Conservation (phyloP, 2,797 vertebrate genomes). For the Sciurus carolinensis region DNA sequence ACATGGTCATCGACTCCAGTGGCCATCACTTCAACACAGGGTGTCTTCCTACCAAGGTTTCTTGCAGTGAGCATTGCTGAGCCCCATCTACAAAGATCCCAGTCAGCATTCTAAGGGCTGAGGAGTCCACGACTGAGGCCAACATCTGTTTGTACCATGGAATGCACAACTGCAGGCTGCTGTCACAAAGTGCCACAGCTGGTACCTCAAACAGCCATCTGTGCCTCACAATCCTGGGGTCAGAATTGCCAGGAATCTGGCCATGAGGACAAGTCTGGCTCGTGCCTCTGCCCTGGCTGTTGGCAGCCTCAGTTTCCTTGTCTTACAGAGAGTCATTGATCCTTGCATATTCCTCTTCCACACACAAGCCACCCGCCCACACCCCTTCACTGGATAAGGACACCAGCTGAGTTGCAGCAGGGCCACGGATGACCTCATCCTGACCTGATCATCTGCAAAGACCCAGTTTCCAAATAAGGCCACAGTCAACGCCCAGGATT, state of each 20-base stretch:
- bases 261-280: rapidly evolving
- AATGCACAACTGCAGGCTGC: too few species aligned
- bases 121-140: rapidly evolving
- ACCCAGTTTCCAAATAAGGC: background rate
- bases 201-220: background rate
- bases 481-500: background rate
- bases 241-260: rapidly evolving
- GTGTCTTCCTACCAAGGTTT: background rate
- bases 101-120: background rate
- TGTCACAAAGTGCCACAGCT: rapidly evolving
- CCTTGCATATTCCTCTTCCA: rapidly evolving
- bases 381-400: background rate
- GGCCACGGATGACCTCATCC: background rate
- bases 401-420: rapidly evolving
- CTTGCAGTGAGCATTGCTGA: rapidly evolving
- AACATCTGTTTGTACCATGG: background rate
- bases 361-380: background rate
- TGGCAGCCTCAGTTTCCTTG: rapidly evolving
- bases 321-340: background rate
- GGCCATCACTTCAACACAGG: rapidly evolving
- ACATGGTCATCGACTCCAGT: rapidly evolving
- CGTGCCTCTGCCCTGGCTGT: rapidly evolving
- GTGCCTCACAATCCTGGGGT: background rate
- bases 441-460: background rate
- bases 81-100: rapidly evolving